Evolutionary conservation across 2,113 vertebrate species (phyloP).

Genomic region (Halcyon senegalensis): DNA sequence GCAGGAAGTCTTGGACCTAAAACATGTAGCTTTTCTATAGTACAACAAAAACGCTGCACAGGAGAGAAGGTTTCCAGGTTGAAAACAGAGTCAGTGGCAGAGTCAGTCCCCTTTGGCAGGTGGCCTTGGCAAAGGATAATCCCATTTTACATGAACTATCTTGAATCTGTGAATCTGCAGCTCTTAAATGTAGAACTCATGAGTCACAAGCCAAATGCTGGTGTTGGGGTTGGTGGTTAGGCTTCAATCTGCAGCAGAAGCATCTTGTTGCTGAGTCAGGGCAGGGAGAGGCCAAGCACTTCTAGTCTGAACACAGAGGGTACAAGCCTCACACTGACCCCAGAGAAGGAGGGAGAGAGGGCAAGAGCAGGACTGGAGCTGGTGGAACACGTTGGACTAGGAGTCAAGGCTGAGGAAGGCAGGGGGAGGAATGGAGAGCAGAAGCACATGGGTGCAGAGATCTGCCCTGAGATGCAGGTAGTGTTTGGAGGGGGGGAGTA

Average conservation of each 20-base stretch:
- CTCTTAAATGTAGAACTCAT: not conserved
- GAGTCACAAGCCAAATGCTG: not conserved
- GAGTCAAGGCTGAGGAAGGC: not conserved
- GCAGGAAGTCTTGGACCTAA: not conserved
- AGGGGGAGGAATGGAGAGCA: not conserved
- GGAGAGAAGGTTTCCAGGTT: not conserved
- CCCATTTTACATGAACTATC: accelerated
- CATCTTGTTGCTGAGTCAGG: not conserved
- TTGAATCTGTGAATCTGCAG: not conserved
- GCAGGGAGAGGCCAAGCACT: not conserved
- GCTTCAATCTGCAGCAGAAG: not conserved
- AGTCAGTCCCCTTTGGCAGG: not conserved
- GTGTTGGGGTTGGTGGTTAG: not conserved
- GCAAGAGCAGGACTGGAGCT: not conserved
- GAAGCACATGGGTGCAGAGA: accelerated
- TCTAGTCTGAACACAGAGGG: not conserved
- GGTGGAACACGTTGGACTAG: not conserved
- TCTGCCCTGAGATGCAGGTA: not conserved
- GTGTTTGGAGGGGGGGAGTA: not conserved
- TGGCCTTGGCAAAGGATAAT: not conserved
- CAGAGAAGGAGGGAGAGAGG: not conserved
- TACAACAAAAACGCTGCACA: not conserved
- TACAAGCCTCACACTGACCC: not conserved
- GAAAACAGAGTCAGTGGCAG: not conserved
- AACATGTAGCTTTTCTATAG: not conserved